Percentiles rank a stretch among this genome's conserved stretches.
Evolutionary conservation across 1,140 invertebrate species (phyloP).

Genomic region (Sipha flava): DNA sequence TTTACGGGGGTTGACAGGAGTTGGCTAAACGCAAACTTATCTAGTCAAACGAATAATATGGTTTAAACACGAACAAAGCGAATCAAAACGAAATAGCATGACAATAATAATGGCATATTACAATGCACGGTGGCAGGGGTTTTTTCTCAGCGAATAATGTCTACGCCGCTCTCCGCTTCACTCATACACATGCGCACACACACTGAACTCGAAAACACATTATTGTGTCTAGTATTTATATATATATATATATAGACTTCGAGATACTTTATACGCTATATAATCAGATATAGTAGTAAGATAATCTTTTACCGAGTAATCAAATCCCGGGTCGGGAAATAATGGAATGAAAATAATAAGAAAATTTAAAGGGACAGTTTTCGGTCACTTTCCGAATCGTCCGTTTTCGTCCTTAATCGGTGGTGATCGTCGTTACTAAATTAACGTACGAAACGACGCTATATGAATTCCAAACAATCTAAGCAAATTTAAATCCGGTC

Average conservation of each 20-base stretch:
- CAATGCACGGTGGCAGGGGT: background rate
- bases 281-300: background rate
- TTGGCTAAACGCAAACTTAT: background rate
- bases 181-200: background rate
- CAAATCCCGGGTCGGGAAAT: background rate
- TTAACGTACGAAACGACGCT: background rate
- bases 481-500: background rate
- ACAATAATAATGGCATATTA: slow-evolving; percentile 14
- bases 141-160: background rate
- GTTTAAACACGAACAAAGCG: slow-evolving; percentile 20
- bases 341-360: background rate
- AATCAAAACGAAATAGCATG: slow-evolving; percentile 8
- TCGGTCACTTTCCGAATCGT: background rate
- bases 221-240: background rate
- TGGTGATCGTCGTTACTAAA: background rate
- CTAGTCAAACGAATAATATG: background rate
- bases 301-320: background rate
- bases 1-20: background rate
- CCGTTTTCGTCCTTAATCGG: background rate
- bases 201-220: too few species aligned
- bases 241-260: background rate
- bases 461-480: too few species aligned
- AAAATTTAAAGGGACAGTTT: background rate
- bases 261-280: background rate
- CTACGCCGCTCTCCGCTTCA: background rate